Percentiles rank a stretch among this genome's conserved stretches.
These are phyloP conservation scores for Bradypodion pumilum DNA, from an alignment of 2,797 vertebrate species.

Conservation along the genomic window DNA sequence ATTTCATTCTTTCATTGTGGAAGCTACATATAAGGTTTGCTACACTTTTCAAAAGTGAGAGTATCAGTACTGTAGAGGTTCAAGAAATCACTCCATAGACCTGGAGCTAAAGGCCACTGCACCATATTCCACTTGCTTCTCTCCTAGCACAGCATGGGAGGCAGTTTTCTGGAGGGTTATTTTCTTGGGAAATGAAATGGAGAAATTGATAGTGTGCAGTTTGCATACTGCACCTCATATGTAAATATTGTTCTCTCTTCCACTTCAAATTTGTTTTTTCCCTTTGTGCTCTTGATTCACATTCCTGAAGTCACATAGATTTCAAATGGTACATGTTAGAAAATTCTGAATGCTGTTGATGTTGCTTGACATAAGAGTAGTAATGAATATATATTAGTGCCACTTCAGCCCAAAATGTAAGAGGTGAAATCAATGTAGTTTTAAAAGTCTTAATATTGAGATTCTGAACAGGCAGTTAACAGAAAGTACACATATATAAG, in stretches of 20 bases:
- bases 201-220: neutral
- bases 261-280: neutral
- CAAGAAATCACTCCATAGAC: neutral
- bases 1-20: neutral
- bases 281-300: neutral
- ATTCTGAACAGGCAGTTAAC: neutral
- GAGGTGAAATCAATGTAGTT: constrained; percentile 14
- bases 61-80: neutral
- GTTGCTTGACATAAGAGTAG: neutral
- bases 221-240: neutral
- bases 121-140: neutral
- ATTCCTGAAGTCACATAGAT: neutral
- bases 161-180: neutral
- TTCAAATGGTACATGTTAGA: neutral
- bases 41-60: neutral
- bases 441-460: constrained; percentile 18
- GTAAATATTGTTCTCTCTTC: neutral
- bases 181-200: neutral
- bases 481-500: neutral
- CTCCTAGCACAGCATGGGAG: neutral
- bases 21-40: neutral
- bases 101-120: neutral
- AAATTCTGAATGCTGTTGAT: constrained; percentile 31
- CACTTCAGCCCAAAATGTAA: constrained; percentile 14
- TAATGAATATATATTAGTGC: neutral